Conservation (phyloP, 1,140 invertebrate species). For the Bombus waltoni region DNA sequence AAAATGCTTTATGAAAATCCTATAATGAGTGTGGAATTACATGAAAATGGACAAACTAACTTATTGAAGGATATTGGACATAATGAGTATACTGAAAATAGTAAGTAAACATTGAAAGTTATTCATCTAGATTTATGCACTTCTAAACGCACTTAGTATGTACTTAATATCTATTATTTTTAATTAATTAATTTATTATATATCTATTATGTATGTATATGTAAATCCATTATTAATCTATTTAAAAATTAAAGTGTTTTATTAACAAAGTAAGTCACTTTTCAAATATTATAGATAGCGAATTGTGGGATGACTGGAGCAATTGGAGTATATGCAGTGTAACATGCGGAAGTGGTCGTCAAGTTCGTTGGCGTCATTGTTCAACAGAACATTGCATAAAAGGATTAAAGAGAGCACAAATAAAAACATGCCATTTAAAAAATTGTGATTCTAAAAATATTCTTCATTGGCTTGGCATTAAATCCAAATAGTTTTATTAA, state of each 20-base stretch:
- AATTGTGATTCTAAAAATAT: slow-evolving; percentile 55
- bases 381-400: slow-evolving; percentile 41
- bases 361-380: slow-evolving; percentile 71
- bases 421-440: slow-evolving; percentile 56
- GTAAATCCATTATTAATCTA: too few species aligned
- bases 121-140: not conserved
- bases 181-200: not conserved
- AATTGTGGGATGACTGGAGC: slow-evolving; percentile 63
- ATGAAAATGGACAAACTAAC: not conserved
- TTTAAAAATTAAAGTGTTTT: too few species aligned
- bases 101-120: not conserved
- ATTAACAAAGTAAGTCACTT: not conserved
- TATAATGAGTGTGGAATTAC: not conserved
- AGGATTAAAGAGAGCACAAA: slow-evolving; percentile 67
- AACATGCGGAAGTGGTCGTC: slow-evolving; percentile 66
- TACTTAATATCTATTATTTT: not conserved
- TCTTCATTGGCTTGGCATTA: slow-evolving; percentile 65
- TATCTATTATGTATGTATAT: too few species aligned
- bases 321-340: slow-evolving; percentile 67
- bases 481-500: slow-evolving; percentile 34
- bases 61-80: not conserved
- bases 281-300: slow-evolving; percentile 25
- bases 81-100: not conserved
- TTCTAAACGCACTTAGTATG: not conserved
- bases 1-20: not conserved